Conservation (phyloP, 2,888 invertebrate genomes). For the Lepas anatifera region DNA sequence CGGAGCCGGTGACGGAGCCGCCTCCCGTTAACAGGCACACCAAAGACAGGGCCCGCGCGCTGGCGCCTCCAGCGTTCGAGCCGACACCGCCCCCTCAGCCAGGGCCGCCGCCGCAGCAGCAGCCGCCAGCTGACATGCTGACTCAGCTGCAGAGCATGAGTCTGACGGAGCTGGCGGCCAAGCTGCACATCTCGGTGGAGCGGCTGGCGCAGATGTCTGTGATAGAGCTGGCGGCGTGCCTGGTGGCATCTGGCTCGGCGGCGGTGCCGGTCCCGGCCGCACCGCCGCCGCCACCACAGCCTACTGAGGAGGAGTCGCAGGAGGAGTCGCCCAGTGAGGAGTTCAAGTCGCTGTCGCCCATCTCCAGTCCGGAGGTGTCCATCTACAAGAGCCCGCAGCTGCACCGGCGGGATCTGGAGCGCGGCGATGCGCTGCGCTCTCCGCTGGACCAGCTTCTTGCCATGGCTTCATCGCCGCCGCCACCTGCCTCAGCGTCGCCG, state of each 20-base stretch:
- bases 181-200: slow-evolving; percentile 60
- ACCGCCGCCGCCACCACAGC: slow-evolving; percentile 26
- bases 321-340: slow-evolving; percentile 17
- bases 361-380: slow-evolving; percentile 9
- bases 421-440: background rate
- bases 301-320: slow-evolving; percentile 30
- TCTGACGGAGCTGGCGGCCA: slow-evolving; percentile 62
- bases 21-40: slow-evolving; percentile 21
- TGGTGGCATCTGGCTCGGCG: slow-evolving; percentile 33
- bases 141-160: slow-evolving; percentile 46
- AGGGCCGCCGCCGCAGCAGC: slow-evolving; percentile 15
- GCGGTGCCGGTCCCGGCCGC: slow-evolving; percentile 2
- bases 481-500: background rate
- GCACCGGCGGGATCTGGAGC: background rate
- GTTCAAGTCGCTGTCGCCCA: slow-evolving; percentile 9
- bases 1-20: slow-evolving; percentile 18
- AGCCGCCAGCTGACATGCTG: slow-evolving; percentile 21
- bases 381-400: slow-evolving; percentile 13
- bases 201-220: slow-evolving; percentile 74
- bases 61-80: slow-evolving; percentile 9
- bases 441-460: too few relatives aligned
- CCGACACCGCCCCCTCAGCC: slow-evolving; percentile 17
- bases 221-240: slow-evolving; percentile 68
- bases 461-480: too few relatives aligned
- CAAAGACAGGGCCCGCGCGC: background rate